phyloP scores from a whole-genome alignment of 2,113 vertebrate species.

The Daphoenositta chrysoptera region DNA sequence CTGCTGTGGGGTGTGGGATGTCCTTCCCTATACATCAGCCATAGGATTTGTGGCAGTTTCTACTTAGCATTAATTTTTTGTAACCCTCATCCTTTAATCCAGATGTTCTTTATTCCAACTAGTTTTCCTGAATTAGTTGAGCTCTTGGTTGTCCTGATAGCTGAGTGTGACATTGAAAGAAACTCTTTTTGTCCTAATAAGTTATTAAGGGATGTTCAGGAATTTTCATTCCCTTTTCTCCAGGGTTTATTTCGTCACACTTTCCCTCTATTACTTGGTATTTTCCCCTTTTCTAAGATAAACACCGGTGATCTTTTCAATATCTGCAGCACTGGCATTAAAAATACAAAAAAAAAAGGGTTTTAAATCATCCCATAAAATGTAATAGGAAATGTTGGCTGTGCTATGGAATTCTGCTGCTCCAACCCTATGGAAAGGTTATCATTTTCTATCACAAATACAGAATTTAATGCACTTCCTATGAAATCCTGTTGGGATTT shows the following conservation, averaged over 20 bases:
- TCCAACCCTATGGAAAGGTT: not conserved
- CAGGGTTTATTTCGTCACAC: not conserved
- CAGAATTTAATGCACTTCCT: not conserved
- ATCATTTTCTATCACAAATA: not conserved
- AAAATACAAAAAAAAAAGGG: not conserved
- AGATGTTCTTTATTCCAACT: not conserved
- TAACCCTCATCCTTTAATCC: not conserved
- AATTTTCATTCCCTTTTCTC: not conserved
- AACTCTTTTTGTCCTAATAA: not conserved
- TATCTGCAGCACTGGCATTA: not conserved
- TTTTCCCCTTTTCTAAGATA: not conserved
- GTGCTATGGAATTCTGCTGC: not conserved
- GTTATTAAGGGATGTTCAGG: not conserved
- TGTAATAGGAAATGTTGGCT: not conserved
- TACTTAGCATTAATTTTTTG: not conserved
- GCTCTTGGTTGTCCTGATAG: not conserved
- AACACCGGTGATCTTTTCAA: not conserved
- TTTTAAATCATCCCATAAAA: not conserved
- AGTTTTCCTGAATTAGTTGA: not conserved
- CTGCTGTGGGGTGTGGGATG: not conserved
- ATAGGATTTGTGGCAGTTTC: accelerated
- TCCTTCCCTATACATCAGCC: not conserved
- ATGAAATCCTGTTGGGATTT: not conserved
- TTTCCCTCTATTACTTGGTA: not conserved
- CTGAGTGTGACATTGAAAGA: not conserved